Evolutionary conservation across 2,797 vertebrate species (phyloP), one percentile per base, ranked within the genome.

Genomic region (Rhynchonycteris naso): DNA sequence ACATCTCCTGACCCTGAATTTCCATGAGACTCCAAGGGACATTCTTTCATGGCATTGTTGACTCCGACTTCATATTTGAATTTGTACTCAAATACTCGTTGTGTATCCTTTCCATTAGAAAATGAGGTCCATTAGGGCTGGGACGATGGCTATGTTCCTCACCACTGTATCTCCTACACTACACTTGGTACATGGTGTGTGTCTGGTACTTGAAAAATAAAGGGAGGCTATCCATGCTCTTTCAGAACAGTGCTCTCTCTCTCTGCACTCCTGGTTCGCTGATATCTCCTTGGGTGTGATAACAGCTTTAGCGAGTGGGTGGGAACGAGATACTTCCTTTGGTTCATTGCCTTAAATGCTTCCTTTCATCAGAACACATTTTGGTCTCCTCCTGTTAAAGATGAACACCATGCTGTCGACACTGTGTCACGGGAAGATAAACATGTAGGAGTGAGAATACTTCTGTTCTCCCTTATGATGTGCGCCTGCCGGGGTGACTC

Each of bases 401-500:
- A 91, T 38, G n/a, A 76, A 30, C 63, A 54, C 11, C 63, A 43
- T 61, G 61, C 16, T 69, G 78, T 68, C 71, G 38, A 22, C 52
- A 2, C 22, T 47, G 58, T 59, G 12, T 4, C 30, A 58, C 38
- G 38, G 72, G 54, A 93, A 91, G 22, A 63, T 21, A 71, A 80
- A 86, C 47, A 43, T 7, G 78, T 63, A 54, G 91, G 85, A 72
- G 83, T 83, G 65, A 54, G 84, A 76, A 87, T 9, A 19, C 58
- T 50, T 91, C 52, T 94, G 83, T 38, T 88, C 76, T 80, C 47
- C 89, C 68, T 91, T 93, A 76, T 94, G 96, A 66, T 92, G 38
- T 56, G 78, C 71, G 79, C 58, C 65, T 66, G 43, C 78, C 58
- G 22, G 11, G 35, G 2, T 61, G 91, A 91, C 90, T 75, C 78